Conservation (phyloP, 2,888 invertebrate genomes). For the Allophyes oxyacanthae region DNA sequence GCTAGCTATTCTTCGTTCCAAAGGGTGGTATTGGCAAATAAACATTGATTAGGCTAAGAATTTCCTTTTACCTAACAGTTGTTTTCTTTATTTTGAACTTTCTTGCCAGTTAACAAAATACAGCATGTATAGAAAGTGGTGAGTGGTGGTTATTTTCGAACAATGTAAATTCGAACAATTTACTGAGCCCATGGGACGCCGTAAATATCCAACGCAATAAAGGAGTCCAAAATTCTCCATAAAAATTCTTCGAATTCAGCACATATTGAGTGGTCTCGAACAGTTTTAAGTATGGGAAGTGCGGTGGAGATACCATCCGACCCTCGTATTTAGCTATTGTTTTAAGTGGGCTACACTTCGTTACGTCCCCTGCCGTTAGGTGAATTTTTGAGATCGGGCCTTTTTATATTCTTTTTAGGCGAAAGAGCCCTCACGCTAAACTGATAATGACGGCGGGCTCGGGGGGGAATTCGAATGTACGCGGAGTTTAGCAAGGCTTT, state of each 20-base stretch:
- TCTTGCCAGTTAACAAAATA: too few relatives aligned
- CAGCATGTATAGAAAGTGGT: too few relatives aligned
- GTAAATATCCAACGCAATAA: constrained; percentile 83
- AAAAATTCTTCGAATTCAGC: constrained; percentile 86
- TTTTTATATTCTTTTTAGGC: constrained; percentile 80
- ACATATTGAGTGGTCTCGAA: constrained; percentile 84
- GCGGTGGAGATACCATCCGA: constrained; percentile 74
- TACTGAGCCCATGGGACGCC: constrained; percentile 75
- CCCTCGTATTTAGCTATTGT: constrained; percentile 88
- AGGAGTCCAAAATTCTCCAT: constrained; percentile 75
- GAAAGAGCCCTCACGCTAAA: constrained; percentile 81
- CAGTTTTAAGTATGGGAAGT: constrained; percentile 80
- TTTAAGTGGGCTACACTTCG: constrained; percentile 88
- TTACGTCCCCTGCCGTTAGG: constrained; percentile 84
- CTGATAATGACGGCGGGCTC: constrained; percentile 83
- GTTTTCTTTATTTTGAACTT: constrained; percentile 5
- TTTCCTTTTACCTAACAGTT: constrained; percentile 8
- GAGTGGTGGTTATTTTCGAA: too few relatives aligned
- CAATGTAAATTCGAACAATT: constrained; percentile 71
- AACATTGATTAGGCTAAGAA: constrained; percentile 71
- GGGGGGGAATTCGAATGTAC: constrained; percentile 66
- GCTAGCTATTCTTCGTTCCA: constrained; percentile 77
- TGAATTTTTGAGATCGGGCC: constrained; percentile 78
- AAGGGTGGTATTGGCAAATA: constrained; percentile 67
- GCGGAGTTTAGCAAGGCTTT: constrained; percentile 74